Base-by-base conservation (phyloP, 2,888 invertebrate species). In the Blastobasis adustella region DNA sequence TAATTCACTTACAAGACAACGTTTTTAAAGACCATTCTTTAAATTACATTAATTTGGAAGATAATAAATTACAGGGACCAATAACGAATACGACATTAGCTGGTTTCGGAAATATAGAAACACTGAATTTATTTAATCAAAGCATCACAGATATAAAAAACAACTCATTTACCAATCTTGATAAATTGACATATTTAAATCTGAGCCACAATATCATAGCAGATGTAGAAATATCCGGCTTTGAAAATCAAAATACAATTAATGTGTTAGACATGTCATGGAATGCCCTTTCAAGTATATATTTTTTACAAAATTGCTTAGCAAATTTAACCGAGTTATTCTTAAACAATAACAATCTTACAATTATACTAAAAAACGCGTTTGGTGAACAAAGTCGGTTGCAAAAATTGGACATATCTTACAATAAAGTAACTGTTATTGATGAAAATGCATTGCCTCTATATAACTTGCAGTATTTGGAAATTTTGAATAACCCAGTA, bases 401-500 rank as follows among this genome's bases (percentile, higher is more conserved):
- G n/a, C 69, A 57, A 43, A 73, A 56, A 54, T 56, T 87, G 49
- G 82, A 85, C 54, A 53, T 87, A 47, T 80, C 84, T 5, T 65
- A 63, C 53, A 87, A 87, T 58, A 64, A 58, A 9, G 83, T 87
- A 5, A 54, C 57, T 6, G 53, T 44, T 5, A 71, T 86, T 48
- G 76, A 78, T 55, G 62, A 61, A 52, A 57, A 71, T 55, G 71
- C 82, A 2, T 63, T 86, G 47, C 79, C 87, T 0, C 59, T 86
- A 43, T 51, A 54, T 9, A 82, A 67, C 41, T 63, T 87, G n/a
- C 79, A 85, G 58, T 79, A 74, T 62, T 60, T 87, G 1, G 65
- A 73, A 55, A 38, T 86, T 9, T 50, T 55, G 5, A 72, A 73
- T 23, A 87, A 85, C 61, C 49, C 39, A 23, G 38, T 86, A n/a